These are phyloP conservation scores for Drosophila truncata DNA, from an alignment of 1,140 invertebrate genomes.

Conservation along the genomic window DNA sequence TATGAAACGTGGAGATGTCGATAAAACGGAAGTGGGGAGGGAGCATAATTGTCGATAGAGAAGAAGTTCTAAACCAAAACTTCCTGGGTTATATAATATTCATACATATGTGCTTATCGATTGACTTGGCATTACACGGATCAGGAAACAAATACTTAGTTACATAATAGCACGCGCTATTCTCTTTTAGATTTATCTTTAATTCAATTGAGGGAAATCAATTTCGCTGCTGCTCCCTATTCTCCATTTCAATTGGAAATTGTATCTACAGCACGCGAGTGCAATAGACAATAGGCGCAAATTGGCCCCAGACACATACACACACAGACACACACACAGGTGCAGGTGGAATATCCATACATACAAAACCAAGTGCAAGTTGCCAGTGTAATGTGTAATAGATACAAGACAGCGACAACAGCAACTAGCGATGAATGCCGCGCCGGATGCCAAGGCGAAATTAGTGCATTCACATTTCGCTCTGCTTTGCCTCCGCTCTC, in stretches of 20 bases:
- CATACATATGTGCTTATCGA: slow-evolving; percentile 6
- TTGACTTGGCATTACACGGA: slow-evolving; percentile 10
- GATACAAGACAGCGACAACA: slow-evolving; percentile 53
- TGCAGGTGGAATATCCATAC: slow-evolving; percentile 17
- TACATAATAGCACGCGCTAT: slow-evolving; percentile 57
- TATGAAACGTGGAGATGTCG: slow-evolving; percentile 10
- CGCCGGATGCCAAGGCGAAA: slow-evolving; percentile 82
- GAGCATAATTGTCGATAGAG: background rate
- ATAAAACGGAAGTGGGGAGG: slow-evolving; percentile 58
- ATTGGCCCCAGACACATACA: slow-evolving; percentile 21
- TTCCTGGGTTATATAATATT: slow-evolving; percentile 21
- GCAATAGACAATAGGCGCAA: slow-evolving; percentile 57
- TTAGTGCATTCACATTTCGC: slow-evolving; percentile 84
- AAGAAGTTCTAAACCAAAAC: background rate
- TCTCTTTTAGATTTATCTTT: slow-evolving; percentile 21
- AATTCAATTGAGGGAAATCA: slow-evolving; percentile 58
- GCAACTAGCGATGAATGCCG: slow-evolving; percentile 61
- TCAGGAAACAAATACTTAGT: slow-evolving; percentile 31
- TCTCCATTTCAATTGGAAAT: slow-evolving; percentile 71
- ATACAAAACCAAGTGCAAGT: slow-evolving; percentile 53
- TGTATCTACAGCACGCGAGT: slow-evolving; percentile 52
- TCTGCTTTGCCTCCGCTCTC: slow-evolving; percentile 43
- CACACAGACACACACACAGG: background rate
- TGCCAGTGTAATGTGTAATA: slow-evolving; percentile 58
- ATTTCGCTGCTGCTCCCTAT: slow-evolving; percentile 28